Evolutionary conservation across 2,797 vertebrate genomes (phyloP).

Genomic region (Syngnathus acus): DNA sequence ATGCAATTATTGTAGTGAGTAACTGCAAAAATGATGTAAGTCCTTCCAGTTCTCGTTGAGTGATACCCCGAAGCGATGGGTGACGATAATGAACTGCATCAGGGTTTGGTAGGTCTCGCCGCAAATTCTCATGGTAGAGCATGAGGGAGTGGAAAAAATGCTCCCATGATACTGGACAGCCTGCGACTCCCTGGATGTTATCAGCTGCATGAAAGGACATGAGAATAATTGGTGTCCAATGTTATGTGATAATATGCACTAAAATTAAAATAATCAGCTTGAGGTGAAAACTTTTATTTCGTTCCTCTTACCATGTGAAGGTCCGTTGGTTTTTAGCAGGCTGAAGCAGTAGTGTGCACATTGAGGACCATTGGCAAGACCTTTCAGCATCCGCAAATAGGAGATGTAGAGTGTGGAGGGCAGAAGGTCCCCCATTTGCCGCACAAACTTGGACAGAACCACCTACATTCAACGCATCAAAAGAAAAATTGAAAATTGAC

Average conservation of each 20-base stretch:
- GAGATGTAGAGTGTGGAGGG: conserved; percentile 92
- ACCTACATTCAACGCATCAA: conserved; percentile 71
- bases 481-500: conserved; percentile 3
- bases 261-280: not conserved
- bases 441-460: conserved; percentile 96
- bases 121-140: conserved; percentile 93
- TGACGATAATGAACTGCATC: conserved; percentile 89
- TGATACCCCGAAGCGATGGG: conserved; percentile 88
- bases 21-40: conserved; percentile 88
- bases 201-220: conserved; percentile 67
- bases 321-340: conserved; percentile 91
- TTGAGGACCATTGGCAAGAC: conserved; percentile 87
- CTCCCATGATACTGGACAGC: conserved; percentile 95
- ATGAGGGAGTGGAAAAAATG: conserved; percentile 97
- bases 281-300: not conserved
- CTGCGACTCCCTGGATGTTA: conserved; percentile 86
- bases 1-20: conserved; percentile 85
- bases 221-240: not conserved
- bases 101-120: conserved; percentile 85
- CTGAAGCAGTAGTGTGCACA: conserved; percentile 97
- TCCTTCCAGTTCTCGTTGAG: conserved; percentile 92
- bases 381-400: conserved; percentile 91
- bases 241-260: not conserved
- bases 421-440: conserved; percentile 97
- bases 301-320: conserved; percentile 82